Evolutionary conservation across 2,888 invertebrate species (phyloP).

Genomic region (Caenorhabditis doughertyi): DNA sequence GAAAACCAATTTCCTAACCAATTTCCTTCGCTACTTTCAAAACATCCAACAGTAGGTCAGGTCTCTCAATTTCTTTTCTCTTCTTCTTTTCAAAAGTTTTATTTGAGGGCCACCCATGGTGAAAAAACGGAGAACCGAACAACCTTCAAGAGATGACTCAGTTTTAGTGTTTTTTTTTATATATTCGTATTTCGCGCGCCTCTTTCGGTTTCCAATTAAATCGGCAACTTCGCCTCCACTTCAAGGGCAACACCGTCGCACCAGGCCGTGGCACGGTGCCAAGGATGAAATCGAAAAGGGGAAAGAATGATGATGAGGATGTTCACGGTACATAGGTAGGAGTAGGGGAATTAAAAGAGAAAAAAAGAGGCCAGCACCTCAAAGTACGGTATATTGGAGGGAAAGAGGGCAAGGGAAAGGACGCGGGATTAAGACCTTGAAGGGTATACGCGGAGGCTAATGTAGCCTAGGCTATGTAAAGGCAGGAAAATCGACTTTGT

Average conservation of each 20-base stretch:
- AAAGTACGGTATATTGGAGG: background rate
- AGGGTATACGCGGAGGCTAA: no score
- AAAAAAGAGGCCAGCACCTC: background rate
- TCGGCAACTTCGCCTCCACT: background rate
- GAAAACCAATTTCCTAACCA: no score
- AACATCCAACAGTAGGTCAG: no score
- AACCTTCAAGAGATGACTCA: no score
- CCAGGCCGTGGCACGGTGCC: conserved; percentile 66
- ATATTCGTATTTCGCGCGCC: background rate
- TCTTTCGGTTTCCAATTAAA: background rate
- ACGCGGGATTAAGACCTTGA: background rate
- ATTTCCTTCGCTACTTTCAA: no score
- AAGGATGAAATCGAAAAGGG: conserved; percentile 62
- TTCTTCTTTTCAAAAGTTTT: no score
- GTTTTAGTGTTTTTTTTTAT: no score
- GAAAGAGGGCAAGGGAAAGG: background rate
- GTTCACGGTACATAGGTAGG: background rate
- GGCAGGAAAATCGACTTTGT: no score
- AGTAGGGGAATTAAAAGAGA: background rate
- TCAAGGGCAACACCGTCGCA: conserved; percentile 43
- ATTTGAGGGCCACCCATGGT: no score
- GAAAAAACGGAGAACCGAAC: no score
- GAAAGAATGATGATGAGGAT: conserved; percentile 3
- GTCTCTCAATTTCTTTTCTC: no score
- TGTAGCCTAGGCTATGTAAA: no score